phyloP scores from a whole-genome alignment of 1,140 invertebrate species.

The Pteromalus puparum region DNA sequence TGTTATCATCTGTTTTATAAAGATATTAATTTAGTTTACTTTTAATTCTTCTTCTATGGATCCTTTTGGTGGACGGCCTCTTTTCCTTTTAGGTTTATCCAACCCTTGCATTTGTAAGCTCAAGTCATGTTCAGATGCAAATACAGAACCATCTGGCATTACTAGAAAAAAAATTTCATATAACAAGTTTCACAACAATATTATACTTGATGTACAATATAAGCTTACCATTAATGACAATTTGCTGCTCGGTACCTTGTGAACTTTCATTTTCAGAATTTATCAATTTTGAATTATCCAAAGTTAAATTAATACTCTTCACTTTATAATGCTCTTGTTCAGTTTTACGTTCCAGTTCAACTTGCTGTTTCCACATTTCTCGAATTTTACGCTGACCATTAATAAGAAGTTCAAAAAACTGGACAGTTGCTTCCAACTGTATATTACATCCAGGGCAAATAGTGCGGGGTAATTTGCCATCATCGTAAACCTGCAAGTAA shows the following conservation, averaged over 20 bases:
- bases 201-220: neutral
- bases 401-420: slow-evolving; percentile 83
- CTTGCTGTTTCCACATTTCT: slow-evolving; percentile 74
- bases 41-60: slow-evolving; percentile 67
- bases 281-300: slow-evolving; percentile 35
- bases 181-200: neutral
- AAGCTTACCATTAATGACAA: slow-evolving; percentile 47
- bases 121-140: slow-evolving; percentile 77
- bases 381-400: slow-evolving; percentile 80
- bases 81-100: slow-evolving; percentile 80
- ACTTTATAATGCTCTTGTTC: slow-evolving; percentile 43
- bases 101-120: slow-evolving; percentile 79
- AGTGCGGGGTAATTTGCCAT: slow-evolving; percentile 81
- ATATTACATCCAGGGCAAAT: slow-evolving; percentile 86
- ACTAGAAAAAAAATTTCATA: slow-evolving; percentile 66
- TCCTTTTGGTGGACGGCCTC: slow-evolving; percentile 81
- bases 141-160: slow-evolving; percentile 76
- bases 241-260: slow-evolving; percentile 43
- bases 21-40: slow-evolving; percentile 50
- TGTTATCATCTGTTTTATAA: neutral
- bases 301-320: slow-evolving; percentile 35
- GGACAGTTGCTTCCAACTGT: slow-evolving; percentile 82
- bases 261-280: slow-evolving; percentile 3
- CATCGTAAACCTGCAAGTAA: slow-evolving; percentile 78
- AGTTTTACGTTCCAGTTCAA: slow-evolving; percentile 63